phyloP scores from a whole-genome alignment of 2,797 vertebrate genomes.

The Capromys pilorides region DNA sequence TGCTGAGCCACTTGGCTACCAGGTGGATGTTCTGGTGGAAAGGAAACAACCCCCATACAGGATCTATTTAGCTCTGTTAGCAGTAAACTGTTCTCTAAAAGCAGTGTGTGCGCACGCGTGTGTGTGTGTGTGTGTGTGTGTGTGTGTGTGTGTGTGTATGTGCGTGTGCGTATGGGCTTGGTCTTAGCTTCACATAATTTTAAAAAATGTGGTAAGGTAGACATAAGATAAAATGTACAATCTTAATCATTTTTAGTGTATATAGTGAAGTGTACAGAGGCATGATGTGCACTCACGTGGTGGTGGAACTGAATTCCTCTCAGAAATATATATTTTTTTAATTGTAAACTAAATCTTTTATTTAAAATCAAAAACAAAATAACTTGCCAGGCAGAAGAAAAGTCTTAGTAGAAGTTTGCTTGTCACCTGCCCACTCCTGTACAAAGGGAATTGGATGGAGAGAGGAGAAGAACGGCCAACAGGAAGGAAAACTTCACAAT shows the following conservation, averaged over 20 bases:
- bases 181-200: not conserved
- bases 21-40: conserved; percentile 93
- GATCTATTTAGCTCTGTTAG: not conserved
- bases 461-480: no score
- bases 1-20: conserved; percentile 93
- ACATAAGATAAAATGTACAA: not conserved
- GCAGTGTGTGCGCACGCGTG: no score
- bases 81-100: not conserved
- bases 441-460: no score
- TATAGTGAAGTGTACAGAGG: not conserved
- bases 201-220: not conserved
- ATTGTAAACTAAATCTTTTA: no score
- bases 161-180: not conserved
- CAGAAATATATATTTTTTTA: not conserved
- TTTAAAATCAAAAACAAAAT: no score
- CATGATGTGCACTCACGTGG: not conserved
- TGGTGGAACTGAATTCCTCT: not conserved
- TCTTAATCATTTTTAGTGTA: not conserved
- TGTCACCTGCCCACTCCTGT: no score
- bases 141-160: no score
- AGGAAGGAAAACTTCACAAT: no score
- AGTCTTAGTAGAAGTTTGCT: no score
- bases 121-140: no score
- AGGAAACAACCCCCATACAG: conserved; percentile 29
- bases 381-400: no score